These are phyloP conservation scores for Omphaloscelis lunosa DNA, from an alignment of 2,888 invertebrate genomes.

Conservation along the genomic window DNA sequence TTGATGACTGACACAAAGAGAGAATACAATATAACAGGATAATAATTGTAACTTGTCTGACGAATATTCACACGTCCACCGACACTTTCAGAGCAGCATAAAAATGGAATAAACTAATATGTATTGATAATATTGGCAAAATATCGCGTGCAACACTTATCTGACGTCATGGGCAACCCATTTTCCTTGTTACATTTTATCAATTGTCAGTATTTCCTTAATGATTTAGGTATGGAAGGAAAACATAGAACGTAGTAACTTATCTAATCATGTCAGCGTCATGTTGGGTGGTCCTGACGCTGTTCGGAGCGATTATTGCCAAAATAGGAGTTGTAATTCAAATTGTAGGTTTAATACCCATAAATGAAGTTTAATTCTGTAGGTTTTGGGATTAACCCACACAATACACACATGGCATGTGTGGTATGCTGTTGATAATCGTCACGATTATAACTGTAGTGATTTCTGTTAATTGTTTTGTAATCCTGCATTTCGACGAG, in stretches of 20 bases:
- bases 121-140: slow-evolving; percentile 56
- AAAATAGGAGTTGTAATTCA: slow-evolving; percentile 17
- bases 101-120: slow-evolving; percentile 46
- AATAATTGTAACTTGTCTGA: slow-evolving; percentile 1
- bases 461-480: slow-evolving; percentile 25
- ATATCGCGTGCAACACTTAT: slow-evolving; percentile 56
- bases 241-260: slow-evolving; percentile 56
- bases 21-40: slow-evolving; percentile 8
- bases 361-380: not conserved
- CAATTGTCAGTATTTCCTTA: slow-evolving; percentile 66
- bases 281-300: slow-evolving; percentile 51
- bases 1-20: not conserved
- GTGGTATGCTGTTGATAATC: not conserved
- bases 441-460: not conserved
- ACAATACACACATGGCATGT: not conserved
- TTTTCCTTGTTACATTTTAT: slow-evolving; percentile 67
- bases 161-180: slow-evolving; percentile 63
- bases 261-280: slow-evolving; percentile 59
- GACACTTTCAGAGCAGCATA: slow-evolving; percentile 36
- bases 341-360: slow-evolving; percentile 1
- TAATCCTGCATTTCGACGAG: not conserved
- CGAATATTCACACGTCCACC: slow-evolving; percentile 34
- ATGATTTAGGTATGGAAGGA: slow-evolving; percentile 60
- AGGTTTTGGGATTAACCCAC: not conserved
- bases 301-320: slow-evolving; percentile 12